Percentiles rank a stretch among this genome's conserved stretches.
phyloP scores from a whole-genome alignment of 2,888 invertebrate species.

The Gandaritis pyraliata region DNA sequence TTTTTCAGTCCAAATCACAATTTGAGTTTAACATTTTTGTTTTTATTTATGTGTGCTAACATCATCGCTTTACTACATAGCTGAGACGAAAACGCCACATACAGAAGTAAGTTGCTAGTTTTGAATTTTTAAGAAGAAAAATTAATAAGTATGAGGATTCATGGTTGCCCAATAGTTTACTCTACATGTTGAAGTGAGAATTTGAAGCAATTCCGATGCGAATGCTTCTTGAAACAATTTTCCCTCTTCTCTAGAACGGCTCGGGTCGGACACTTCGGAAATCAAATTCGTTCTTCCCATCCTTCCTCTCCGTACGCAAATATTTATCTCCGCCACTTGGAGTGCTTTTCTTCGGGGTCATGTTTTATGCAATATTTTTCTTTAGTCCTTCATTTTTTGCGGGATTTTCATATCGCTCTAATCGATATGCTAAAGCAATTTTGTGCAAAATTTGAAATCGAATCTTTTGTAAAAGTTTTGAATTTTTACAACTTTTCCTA shows the following conservation, averaged over 20 bases:
- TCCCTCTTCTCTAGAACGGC: neutral
- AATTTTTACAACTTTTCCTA: too few species aligned
- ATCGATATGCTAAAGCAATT: neutral
- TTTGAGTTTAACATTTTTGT: too few species aligned
- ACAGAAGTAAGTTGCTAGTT: too few species aligned
- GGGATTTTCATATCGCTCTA: neutral
- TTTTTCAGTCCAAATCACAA: too few species aligned
- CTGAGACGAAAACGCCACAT: too few species aligned
- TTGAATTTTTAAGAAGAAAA: too few species aligned
- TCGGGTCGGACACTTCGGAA: constrained; percentile 10
- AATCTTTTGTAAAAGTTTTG: too few species aligned
- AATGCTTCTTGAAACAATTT: constrained; percentile 8
- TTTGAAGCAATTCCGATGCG: neutral
- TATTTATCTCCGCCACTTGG: constrained; percentile 18
- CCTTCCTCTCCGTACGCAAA: constrained; percentile 13
- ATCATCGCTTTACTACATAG: too few species aligned
- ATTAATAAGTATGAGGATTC: too few species aligned
- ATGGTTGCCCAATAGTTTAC: neutral
- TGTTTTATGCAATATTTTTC: constrained; percentile 22
- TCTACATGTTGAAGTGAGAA: neutral
- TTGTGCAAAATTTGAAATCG: neutral
- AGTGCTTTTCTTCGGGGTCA: constrained; percentile 15
- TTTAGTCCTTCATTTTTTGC: constrained; percentile 2
- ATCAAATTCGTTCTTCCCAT: constrained; percentile 15
- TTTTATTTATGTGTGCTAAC: too few species aligned